Percentiles rank a stretch among this genome's conserved stretches.
phyloP scores from a whole-genome alignment of 2,797 vertebrate genomes.

The Acanthurus lineatus region DNA sequence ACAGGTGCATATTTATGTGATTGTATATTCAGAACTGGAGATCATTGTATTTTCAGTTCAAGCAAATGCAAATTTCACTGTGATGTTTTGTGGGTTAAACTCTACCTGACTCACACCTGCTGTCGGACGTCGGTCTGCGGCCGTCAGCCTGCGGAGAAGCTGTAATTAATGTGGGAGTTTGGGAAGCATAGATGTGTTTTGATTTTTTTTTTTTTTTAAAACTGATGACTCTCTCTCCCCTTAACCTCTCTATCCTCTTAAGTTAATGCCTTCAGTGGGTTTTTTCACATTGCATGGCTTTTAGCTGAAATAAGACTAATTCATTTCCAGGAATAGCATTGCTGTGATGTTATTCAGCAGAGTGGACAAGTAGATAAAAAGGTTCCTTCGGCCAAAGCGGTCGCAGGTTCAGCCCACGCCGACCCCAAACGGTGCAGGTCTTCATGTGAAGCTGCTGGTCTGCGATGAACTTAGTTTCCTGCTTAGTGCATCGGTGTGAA shows the following conservation, averaged over 20 bases:
- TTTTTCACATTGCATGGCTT: slow-evolving; percentile 49
- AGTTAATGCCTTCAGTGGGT: slow-evolving; percentile 52
- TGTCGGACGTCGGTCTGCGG: slow-evolving; percentile 24
- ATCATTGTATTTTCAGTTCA: background rate
- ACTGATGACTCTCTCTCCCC: slow-evolving; percentile 32
- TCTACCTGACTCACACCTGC: slow-evolving; percentile 15
- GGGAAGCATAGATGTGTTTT: slow-evolving; percentile 1
- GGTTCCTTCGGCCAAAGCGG: slow-evolving; percentile 39
- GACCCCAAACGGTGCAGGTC: background rate
- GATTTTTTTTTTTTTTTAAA: slow-evolving; percentile 13
- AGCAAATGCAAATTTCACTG: background rate
- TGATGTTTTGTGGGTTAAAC: slow-evolving; percentile 5
- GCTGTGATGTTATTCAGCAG: slow-evolving; percentile 26
- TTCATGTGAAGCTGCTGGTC: background rate
- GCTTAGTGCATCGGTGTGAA: background rate
- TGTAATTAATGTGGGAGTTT: slow-evolving; percentile 43
- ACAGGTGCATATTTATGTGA: no score
- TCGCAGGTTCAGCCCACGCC: slow-evolving; percentile 12
- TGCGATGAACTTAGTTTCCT: background rate
- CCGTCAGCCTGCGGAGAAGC: slow-evolving; percentile 26
- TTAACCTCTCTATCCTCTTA: slow-evolving; percentile 61
- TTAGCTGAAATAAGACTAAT: slow-evolving; percentile 67
- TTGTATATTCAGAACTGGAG: background rate
- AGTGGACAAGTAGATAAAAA: slow-evolving; percentile 29
- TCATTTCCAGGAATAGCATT: slow-evolving; percentile 61